Base-by-base conservation (phyloP, 2,888 invertebrate species). In the Drosophila robusta region DNA sequence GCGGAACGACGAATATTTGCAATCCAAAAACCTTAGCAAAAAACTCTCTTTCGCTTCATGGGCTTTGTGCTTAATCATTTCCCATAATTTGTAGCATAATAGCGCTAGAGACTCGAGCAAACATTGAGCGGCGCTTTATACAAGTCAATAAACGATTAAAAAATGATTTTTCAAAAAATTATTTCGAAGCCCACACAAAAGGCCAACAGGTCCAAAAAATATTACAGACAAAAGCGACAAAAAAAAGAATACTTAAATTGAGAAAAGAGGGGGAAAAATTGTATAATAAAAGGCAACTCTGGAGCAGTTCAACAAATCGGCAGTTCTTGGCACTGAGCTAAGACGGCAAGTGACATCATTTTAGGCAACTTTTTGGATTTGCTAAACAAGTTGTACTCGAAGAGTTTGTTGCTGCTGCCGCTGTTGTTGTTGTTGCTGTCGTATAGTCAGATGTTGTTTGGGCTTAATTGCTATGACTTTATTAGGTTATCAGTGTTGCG, bases 61-160 rank as follows among this genome's bases (percentile, higher is more conserved):
- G 22, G 57, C 34, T 80, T 90, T 90, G 71, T 89, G 89, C 89
- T 70, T 80, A 78, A 88, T 90, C 90, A 90, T 88, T 90, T 88
- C 88, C 79, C 74, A 90, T 90, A 90, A 90, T 90, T 90, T 89
- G 89, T 82, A 73, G 67, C 68, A 54, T 44, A 63, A 26, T 44
- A 45, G 50, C 51, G 38, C 42, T 56, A 60, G 22, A 62, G 52
- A 67, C 18, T 34, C n/a, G 9, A 18, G 11, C 64, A 68, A 75
- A 64, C 72, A 76, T 84, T 84, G 78, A 76, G 71, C 74, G 72
- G 72, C 69, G 81, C 76, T 68, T 81, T 89, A 89, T 83, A 85
- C 83, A 88, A 88, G 89, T 89, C 89, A 89, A 88, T 87, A 88
- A 81, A 89, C 89, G 89, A 88, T 87, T 89, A 79, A 86, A 80